These are phyloP conservation scores for Steatocranus sp. DNA, from an alignment of 2,797 vertebrate genomes.

Conservation along the genomic window DNA sequence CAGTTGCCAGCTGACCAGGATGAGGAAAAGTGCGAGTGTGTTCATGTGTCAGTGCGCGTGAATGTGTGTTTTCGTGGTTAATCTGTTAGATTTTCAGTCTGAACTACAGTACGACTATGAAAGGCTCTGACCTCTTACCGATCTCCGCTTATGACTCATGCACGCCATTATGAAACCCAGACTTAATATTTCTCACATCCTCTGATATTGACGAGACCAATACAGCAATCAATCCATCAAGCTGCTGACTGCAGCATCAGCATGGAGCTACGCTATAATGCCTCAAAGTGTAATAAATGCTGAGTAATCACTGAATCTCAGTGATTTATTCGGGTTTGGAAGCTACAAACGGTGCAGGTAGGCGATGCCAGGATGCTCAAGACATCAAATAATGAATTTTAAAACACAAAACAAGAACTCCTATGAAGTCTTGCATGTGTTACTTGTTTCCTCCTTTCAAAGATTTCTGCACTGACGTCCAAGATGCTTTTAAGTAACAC, in stretches of 20 bases:
- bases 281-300: background rate
- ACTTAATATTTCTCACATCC: slow-evolving; percentile 67
- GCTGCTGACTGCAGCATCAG: background rate
- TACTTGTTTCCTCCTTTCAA: background rate
- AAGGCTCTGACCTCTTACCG: slow-evolving; percentile 54
- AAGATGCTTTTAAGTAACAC: background rate
- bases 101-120: slow-evolving; percentile 42
- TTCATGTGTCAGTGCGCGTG: background rate
- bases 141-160: slow-evolving; percentile 73
- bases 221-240: background rate
- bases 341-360: background rate
- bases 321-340: background rate
- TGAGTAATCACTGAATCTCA: background rate
- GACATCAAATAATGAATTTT: background rate
- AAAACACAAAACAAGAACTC: background rate
- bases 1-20: background rate
- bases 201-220: slow-evolving; percentile 39
- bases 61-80: slow-evolving; percentile 35
- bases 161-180: slow-evolving; percentile 41
- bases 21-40: background rate
- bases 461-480: background rate
- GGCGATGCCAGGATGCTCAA: background rate
- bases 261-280: background rate
- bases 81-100: slow-evolving; percentile 42
- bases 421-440: background rate